Evolutionary conservation across 2,888 invertebrate genomes (phyloP), one percentile per base, ranked within the genome.

Genomic region (Yponomeuta sedellus): DNA sequence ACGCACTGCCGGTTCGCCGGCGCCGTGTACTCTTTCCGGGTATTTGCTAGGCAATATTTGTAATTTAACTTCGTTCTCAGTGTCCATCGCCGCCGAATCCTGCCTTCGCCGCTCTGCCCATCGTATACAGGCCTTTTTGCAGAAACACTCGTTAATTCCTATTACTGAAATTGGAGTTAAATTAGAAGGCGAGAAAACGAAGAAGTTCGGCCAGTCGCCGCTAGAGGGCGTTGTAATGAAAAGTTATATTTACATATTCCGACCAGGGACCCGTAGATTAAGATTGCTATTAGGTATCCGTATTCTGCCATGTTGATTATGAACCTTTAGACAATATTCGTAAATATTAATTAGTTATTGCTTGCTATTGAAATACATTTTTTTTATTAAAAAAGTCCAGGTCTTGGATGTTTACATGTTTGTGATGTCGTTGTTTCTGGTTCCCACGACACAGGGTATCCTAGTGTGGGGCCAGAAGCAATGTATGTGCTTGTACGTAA

Each of bases 131-230:
- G 70, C 67, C 0, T 82, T 62, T 70, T 88, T 87, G 71, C 87
- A 88, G 68, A 82, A 87, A 0, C 78, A 79, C 73, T 87, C 85
- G 67, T 88, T 88, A 28, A 88, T 70, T 16, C 85, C 71, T 5
- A 88, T 71, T 70, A 89, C 88, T 88, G 74, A 57, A 52, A 44
- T 40, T 64, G 22, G 22, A 62, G n/a, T n/a, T n/a, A n/a, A n/a
- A n/a, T n/a, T n/a, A 63, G 44, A 16, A 4, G 44, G 44, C 12
- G 44, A 12, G 0, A 16, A 52, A 52, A 12, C 16, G 44, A 6
- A 52, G 44, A 16, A 52, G 44, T 52, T 52, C 44, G 44, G 16
- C 16, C 44, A 52, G 3, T 52, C 16, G 12, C 44, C 44, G 44
- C 44, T 52, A 52, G 44, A 16, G 12, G 16, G 12, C 44, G 44